These are phyloP conservation scores for Hoplostethus atlanticus DNA, from an alignment of 2,797 vertebrate species.

Conservation along the genomic window DNA sequence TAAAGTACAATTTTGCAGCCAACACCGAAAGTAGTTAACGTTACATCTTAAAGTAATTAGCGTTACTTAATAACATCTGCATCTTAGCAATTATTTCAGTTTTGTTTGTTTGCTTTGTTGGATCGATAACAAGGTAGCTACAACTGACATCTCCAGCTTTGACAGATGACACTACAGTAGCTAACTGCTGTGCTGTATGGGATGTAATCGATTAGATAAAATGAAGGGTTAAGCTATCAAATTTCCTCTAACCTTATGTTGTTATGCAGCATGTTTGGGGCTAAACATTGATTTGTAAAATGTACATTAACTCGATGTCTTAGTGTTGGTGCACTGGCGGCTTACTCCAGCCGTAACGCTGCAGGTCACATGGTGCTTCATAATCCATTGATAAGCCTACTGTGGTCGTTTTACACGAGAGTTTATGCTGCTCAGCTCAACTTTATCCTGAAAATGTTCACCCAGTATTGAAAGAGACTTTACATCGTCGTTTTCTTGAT, in stretches of 20 bases:
- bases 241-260: not conserved
- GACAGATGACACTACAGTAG: slow-evolving; percentile 28
- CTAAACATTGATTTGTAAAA: not conserved
- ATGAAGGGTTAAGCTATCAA: not conserved
- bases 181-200: not conserved
- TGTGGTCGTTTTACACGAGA: slow-evolving; percentile 52
- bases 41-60: too few species aligned
- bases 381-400: slow-evolving; percentile 78
- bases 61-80: too few species aligned
- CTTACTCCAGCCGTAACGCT: slow-evolving; percentile 35
- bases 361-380: slow-evolving; percentile 73
- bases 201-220: not conserved
- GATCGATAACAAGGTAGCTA: not conserved
- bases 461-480: not conserved
- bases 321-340: slow-evolving; percentile 5
- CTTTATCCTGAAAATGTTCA: slow-evolving; percentile 4
- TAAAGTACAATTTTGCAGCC: too few species aligned
- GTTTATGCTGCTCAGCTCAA: slow-evolving; percentile 15
- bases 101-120: not conserved
- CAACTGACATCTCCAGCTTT: slow-evolving; percentile 11
- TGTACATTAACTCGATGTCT: not conserved
- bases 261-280: not conserved
- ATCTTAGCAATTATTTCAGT: too few species aligned
- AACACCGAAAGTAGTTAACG: too few species aligned
- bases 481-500: too few species aligned